These are phyloP conservation scores for Chironex yamaguchii DNA, from an alignment of 30 jellyfish, hydroid and myxozoan genomes.

Conservation along the genomic window DNA sequence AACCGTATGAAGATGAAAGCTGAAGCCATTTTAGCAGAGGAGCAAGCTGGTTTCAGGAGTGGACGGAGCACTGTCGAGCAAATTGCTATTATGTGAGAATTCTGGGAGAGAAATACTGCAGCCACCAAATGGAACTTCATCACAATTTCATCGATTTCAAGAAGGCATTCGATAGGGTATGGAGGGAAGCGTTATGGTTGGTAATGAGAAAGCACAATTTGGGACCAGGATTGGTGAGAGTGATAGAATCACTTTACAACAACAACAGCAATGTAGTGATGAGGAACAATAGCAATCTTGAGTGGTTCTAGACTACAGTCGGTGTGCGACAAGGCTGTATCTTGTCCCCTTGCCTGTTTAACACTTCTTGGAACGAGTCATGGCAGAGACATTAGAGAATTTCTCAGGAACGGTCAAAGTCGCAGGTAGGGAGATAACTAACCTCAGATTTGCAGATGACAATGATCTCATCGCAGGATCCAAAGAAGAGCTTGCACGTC, in stretches of 20 bases:
- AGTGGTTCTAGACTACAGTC: constrained; percentile 53
- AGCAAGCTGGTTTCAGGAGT: constrained; percentile 70
- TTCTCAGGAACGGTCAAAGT: constrained; percentile 42
- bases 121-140: constrained; percentile 55
- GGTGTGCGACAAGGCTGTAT: constrained; percentile 69
- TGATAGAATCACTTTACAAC: constrained; percentile 53
- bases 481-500: constrained; percentile 50
- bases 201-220: constrained; percentile 51
- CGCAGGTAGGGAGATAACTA: constrained; percentile 51
- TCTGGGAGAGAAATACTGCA: constrained; percentile 40
- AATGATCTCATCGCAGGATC: constrained; percentile 45
- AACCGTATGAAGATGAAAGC: constrained; percentile 51
- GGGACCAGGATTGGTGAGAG: constrained; percentile 48
- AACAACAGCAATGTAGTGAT: constrained; percentile 41
- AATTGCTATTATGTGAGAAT: constrained; percentile 40
- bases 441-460: constrained; percentile 64
- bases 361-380: constrained; percentile 56
- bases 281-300: constrained; percentile 15
- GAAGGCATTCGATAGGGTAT: constrained; percentile 59
- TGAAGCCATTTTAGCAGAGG: constrained; percentile 50
- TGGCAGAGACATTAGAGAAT: constrained; percentile 48
- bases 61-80: constrained; percentile 70
- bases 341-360: constrained; percentile 64
- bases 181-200: constrained; percentile 50
- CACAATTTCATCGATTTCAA: constrained; percentile 59